These are phyloP conservation scores for Drosophila falleni DNA, from an alignment of 2,888 invertebrate species.

Conservation along the genomic window DNA sequence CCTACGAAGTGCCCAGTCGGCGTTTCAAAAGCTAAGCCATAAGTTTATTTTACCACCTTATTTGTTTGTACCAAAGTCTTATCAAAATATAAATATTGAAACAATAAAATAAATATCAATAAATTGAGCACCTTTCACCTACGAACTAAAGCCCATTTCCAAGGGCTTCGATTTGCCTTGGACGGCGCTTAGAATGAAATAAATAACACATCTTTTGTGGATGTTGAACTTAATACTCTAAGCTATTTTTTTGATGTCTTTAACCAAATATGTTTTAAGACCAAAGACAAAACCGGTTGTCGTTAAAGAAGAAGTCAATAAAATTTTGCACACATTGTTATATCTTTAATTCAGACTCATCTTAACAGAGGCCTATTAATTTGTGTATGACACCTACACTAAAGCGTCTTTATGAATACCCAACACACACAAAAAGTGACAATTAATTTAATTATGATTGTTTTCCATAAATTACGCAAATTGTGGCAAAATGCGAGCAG, in stretches of 20 bases:
- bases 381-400: slow-evolving; percentile 17
- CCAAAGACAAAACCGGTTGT: slow-evolving; percentile 41
- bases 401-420: neutral
- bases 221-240: slow-evolving; percentile 19
- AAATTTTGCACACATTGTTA: slow-evolving; percentile 38
- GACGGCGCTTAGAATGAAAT: slow-evolving; percentile 54
- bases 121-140: slow-evolving; percentile 57
- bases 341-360: neutral
- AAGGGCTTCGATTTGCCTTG: slow-evolving; percentile 64
- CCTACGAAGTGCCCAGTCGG: slow-evolving; percentile 63
- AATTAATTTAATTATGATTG: slow-evolving; percentile 54
- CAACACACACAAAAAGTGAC: slow-evolving; percentile 26
- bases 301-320: slow-evolving; percentile 19
- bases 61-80: slow-evolving; percentile 63
- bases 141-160: slow-evolving; percentile 9
- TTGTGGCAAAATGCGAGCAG: slow-evolving; percentile 56
- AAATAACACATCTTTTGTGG: slow-evolving; percentile 24
- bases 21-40: slow-evolving; percentile 58
- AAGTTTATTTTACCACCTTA: neutral
- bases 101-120: slow-evolving; percentile 28
- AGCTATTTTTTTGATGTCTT: slow-evolving; percentile 15
- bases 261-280: slow-evolving; percentile 5
- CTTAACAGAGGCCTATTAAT: slow-evolving; percentile 35
- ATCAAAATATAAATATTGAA: slow-evolving; percentile 42
- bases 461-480: slow-evolving; percentile 53